These are phyloP conservation scores for Icerya purchasi DNA, from an alignment of 2,888 invertebrate genomes.

Conservation along the genomic window DNA sequence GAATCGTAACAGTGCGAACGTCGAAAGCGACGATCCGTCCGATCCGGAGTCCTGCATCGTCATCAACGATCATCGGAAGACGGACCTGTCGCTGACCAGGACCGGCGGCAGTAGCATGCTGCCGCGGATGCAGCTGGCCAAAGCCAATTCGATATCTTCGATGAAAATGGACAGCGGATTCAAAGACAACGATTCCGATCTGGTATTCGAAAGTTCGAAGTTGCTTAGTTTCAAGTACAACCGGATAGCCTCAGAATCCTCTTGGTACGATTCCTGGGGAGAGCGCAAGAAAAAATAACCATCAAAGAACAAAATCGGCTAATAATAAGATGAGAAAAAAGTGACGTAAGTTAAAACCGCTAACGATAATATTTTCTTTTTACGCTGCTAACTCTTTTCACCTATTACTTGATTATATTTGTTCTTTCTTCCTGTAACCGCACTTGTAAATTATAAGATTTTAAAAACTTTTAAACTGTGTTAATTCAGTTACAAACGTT, in stretches of 20 bases:
- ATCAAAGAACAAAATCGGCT: too few relatives aligned
- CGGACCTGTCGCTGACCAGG: conserved; percentile 18
- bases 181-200: conserved; percentile 20
- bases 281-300: conserved; percentile 15
- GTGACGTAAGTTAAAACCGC: too few relatives aligned
- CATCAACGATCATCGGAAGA: conserved; percentile 44
- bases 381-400: too few relatives aligned
- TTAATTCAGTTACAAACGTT: background rate
- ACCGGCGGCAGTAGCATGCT: conserved; percentile 1
- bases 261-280: conserved; percentile 17
- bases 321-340: too few relatives aligned
- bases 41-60: conserved; percentile 45
- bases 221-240: conserved; percentile 15
- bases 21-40: conserved; percentile 25
- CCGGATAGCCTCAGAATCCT: conserved; percentile 5
- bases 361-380: too few relatives aligned
- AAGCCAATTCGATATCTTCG: conserved; percentile 11
- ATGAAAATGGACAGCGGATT: conserved; percentile 21
- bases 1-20: conserved; percentile 7
- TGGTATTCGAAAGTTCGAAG: conserved; percentile 14
- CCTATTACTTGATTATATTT: too few relatives aligned
- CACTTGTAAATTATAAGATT: background rate
- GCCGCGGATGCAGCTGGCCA: conserved; percentile 9
- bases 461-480: background rate
- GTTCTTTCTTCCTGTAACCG: too few relatives aligned